phyloP scores from a whole-genome alignment of 2,113 vertebrate genomes.

The Indicator maculatus region DNA sequence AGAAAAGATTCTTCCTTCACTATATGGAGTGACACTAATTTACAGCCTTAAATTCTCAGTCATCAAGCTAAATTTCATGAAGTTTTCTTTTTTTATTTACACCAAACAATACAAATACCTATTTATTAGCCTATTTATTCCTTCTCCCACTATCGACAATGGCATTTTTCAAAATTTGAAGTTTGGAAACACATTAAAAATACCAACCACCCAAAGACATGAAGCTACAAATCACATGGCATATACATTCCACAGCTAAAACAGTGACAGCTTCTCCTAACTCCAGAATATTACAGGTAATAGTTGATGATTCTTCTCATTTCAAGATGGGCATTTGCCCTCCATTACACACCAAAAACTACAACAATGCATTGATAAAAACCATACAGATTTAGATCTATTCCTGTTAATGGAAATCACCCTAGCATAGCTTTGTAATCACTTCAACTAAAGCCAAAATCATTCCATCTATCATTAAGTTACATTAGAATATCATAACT shows the following conservation, averaged over 20 bases:
- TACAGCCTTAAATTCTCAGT: background rate
- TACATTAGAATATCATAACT: background rate
- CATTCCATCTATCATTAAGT: background rate
- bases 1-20: background rate
- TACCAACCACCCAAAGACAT: background rate
- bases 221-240: background rate
- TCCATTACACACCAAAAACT: background rate
- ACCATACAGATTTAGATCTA: background rate
- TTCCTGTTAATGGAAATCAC: background rate
- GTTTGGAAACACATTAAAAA: background rate
- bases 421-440: background rate
- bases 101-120: background rate
- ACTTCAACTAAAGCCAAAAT: background rate
- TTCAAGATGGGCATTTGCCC: background rate
- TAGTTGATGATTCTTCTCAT: background rate
- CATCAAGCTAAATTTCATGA: background rate
- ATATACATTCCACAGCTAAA: background rate
- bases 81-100: background rate
- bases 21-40: background rate
- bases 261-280: background rate
- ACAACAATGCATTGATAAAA: background rate
- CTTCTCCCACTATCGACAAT: background rate
- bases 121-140: background rate
- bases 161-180: background rate
- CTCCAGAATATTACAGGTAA: background rate